Evolutionary conservation across 2,888 invertebrate genomes (phyloP), one percentile per base, ranked within the genome.

Genomic region (Elysia crispata): DNA sequence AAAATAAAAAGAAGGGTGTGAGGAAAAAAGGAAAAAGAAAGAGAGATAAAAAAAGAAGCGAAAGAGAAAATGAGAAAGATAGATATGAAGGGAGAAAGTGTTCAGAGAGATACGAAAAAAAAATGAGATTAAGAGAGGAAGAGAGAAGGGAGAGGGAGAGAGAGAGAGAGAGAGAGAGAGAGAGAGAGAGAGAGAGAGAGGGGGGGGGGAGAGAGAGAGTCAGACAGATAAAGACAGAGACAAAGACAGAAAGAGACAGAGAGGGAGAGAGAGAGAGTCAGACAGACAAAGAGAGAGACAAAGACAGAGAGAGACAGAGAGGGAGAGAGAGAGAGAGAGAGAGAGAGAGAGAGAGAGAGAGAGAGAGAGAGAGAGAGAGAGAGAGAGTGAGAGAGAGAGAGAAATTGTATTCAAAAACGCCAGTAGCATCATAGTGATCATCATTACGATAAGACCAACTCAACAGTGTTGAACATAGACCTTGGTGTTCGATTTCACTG

Each of bases 371-470:
- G 41, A 64, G 76, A 41, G 64, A 41, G 31, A 41, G 64, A 33
- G 41, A 33, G 64, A 60, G 41, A 70, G 72, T 72, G 62, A 72
- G 72, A 62, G 60, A 69, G 70, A 69, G 50, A 77, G 30, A 67
- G 30, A 67, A 30, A 67, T n/a, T n/a, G n/a, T n/a, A n/a, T n/a
- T n/a, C n/a, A n/a, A n/a, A n/a, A n/a, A n/a, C n/a, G n/a, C n/a
- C n/a, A n/a, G n/a, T n/a, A n/a, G n/a, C n/a, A n/a, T n/a, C n/a
- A n/a, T n/a, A n/a, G n/a, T n/a, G n/a, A n/a, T n/a, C n/a, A n/a
- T n/a, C n/a, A n/a, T n/a, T n/a, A n/a, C n/a, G n/a, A n/a, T n/a
- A n/a, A n/a, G n/a, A n/a, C n/a, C n/a, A n/a, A n/a, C n/a, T n/a
- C n/a, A n/a, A n/a, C n/a, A n/a, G n/a, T n/a, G n/a, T n/a, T n/a